Evolutionary conservation across 2,797 vertebrate species (phyloP).

Genomic region (Amazona finschi): DNA sequence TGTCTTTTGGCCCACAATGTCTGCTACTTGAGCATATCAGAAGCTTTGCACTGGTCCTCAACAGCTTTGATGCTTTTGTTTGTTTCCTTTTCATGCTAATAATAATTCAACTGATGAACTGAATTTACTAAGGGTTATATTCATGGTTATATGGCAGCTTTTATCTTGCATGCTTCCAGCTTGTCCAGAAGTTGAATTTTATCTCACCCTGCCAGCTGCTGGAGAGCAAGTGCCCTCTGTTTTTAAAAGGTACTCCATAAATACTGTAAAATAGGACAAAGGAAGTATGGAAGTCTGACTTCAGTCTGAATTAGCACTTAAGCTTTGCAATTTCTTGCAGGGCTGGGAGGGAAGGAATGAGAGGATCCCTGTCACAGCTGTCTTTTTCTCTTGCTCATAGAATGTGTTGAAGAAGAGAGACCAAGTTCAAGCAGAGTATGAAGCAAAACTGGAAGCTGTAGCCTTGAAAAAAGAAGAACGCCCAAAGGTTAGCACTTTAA

Average conservation of each 20-base stretch:
- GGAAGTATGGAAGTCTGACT: not conserved
- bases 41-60: not conserved
- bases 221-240: not conserved
- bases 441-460: constrained; percentile 91
- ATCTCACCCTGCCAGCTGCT: not conserved
- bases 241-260: not conserved
- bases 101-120: not conserved
- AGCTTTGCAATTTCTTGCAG: not conserved
- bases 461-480: constrained; percentile 89
- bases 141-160: not conserved
- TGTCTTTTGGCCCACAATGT: not conserved
- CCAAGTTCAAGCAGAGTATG: constrained; percentile 95
- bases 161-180: not conserved
- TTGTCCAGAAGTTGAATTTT: not conserved
- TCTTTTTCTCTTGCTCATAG: constrained; percentile 69
- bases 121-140: not conserved
- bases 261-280: not conserved
- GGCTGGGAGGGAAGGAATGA: not conserved
- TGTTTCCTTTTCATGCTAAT: not conserved
- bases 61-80: not conserved
- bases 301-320: not conserved
- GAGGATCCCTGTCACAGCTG: not conserved
- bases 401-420: constrained; percentile 94
- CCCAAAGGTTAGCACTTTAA: constrained; percentile 81
- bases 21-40: not conserved